Percentiles rank a stretch among this genome's conserved stretches.
These are phyloP conservation scores for Cheilosia soror DNA, from an alignment of 2,888 invertebrate genomes.

Conservation along the genomic window DNA sequence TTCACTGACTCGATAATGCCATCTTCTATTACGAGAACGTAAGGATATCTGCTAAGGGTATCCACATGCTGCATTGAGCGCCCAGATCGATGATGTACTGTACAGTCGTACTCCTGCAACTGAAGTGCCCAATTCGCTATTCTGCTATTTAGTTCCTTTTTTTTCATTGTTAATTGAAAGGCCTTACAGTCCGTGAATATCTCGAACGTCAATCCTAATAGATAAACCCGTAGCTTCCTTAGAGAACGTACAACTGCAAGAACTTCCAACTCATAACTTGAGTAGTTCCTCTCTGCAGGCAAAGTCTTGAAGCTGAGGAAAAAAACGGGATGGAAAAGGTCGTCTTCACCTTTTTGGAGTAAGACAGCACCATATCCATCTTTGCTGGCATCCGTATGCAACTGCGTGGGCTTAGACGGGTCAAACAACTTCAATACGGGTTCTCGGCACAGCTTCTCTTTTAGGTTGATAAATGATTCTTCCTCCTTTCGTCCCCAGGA, in stretches of 20 bases:
- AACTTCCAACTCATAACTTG: conserved; percentile 76
- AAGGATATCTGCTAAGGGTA: conserved; percentile 15
- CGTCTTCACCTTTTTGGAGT: conserved; percentile 48
- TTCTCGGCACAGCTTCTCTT: too few species aligned
- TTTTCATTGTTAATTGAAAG: conserved; percentile 6
- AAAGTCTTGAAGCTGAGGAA: conserved; percentile 14
- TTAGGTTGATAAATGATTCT: conserved; percentile 1
- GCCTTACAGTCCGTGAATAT: conserved; percentile 4
- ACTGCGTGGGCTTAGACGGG: not conserved
- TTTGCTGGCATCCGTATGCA: conserved; percentile 14
- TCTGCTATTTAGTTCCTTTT: conserved; percentile 62
- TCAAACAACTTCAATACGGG: conserved; percentile 9
- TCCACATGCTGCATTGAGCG: conserved; percentile 28
- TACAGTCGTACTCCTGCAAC: too few species aligned
- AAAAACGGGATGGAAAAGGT: conserved; percentile 13
- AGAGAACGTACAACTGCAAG: conserved; percentile 7
- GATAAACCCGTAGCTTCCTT: conserved; percentile 1
- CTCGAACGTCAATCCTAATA: not conserved
- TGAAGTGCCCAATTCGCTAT: conserved; percentile 4
- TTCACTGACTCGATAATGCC: not conserved
- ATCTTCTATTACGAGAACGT: not conserved
- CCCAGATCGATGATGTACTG: too few species aligned
- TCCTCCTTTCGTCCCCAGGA: not conserved
- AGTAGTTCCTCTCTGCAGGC: not conserved
- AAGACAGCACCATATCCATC: conserved; percentile 11